These are phyloP conservation scores for Tuberolachnus salignus DNA, from an alignment of 2,888 invertebrate genomes.

Conservation along the genomic window DNA sequence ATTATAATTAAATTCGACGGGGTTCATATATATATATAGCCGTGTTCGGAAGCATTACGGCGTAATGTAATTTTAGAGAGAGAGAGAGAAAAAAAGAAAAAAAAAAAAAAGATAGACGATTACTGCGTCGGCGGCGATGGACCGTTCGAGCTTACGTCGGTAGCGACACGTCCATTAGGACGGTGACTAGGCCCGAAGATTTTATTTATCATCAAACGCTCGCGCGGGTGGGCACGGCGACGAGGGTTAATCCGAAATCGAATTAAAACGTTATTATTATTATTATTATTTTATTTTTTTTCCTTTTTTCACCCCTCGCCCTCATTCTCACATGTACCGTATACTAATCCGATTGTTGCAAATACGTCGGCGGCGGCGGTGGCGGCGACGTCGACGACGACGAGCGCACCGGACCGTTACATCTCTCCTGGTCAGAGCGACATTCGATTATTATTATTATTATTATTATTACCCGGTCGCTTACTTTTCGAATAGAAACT, in stretches of 20 bases:
- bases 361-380: too few species aligned
- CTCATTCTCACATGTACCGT: neutral
- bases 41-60: constrained; percentile 15
- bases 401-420: constrained; percentile 40
- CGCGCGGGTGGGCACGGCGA: neutral
- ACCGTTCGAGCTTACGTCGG: constrained; percentile 31
- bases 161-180: constrained; percentile 51
- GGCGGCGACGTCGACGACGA: too few species aligned
- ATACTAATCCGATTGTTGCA: constrained; percentile 46
- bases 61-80: constrained; percentile 28
- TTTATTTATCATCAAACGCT: constrained; percentile 52
- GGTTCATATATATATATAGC: too few species aligned
- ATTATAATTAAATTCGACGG: too few species aligned
- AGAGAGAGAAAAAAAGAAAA: neutral
- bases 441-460: constrained; percentile 50
- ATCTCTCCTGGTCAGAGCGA: constrained; percentile 43
- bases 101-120: constrained; percentile 25
- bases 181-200: constrained; percentile 50
- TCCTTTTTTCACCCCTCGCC: constrained; percentile 23
- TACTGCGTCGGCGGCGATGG: constrained; percentile 17
- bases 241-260: constrained; percentile 52
- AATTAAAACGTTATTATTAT: constrained; percentile 40
- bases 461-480: constrained; percentile 42
- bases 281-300: neutral
- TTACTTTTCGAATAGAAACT: constrained; percentile 13